These are phyloP conservation scores for Hoplostethus mediterraneus DNA, from an alignment of 2,797 vertebrate species.

Conservation along the genomic window DNA sequence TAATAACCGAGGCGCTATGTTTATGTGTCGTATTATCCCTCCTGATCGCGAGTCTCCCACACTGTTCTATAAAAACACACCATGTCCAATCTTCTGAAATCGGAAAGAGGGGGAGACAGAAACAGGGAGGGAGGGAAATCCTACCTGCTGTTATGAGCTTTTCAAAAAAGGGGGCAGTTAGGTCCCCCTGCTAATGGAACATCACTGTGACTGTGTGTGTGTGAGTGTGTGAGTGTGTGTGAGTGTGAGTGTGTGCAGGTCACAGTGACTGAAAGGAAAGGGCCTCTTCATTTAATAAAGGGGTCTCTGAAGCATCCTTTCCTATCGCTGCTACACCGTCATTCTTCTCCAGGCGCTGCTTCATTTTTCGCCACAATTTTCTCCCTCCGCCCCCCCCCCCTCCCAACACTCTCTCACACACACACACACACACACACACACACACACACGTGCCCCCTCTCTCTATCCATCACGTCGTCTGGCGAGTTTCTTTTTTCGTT, in stretches of 20 bases:
- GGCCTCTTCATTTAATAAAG: conserved; percentile 73
- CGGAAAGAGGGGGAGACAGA: conserved; percentile 42
- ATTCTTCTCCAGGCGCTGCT: conserved; percentile 46
- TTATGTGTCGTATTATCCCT: conserved; percentile 2
- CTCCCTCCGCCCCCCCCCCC: conserved; percentile 23
- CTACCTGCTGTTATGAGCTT: conserved; percentile 71
- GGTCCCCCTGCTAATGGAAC: conserved; percentile 63
- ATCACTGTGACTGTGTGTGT: conserved; percentile 45
- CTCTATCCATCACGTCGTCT: conserved; percentile 25
- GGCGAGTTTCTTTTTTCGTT: conserved; percentile 25
- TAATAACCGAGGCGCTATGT: conserved; percentile 27
- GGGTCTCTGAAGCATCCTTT: conserved; percentile 59
- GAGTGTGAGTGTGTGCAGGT: conserved; percentile 48
- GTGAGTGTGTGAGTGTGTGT: conserved; percentile 17
- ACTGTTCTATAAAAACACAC: conserved; percentile 48
- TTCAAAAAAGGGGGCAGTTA: conserved; percentile 54
- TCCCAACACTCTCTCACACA: not conserved
- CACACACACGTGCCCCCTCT: not conserved
- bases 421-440: not conserved
- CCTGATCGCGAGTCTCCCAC: conserved; percentile 53
- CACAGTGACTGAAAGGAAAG: conserved; percentile 59
- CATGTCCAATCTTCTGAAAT: conserved; percentile 61
- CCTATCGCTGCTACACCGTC: conserved; percentile 41
- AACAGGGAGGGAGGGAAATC: conserved; percentile 45
- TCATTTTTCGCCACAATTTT: conserved; percentile 49